These are phyloP conservation scores for Microcebus murinus DNA, from an alignment of 2,113 vertebrate genomes.

Conservation along the genomic window DNA sequence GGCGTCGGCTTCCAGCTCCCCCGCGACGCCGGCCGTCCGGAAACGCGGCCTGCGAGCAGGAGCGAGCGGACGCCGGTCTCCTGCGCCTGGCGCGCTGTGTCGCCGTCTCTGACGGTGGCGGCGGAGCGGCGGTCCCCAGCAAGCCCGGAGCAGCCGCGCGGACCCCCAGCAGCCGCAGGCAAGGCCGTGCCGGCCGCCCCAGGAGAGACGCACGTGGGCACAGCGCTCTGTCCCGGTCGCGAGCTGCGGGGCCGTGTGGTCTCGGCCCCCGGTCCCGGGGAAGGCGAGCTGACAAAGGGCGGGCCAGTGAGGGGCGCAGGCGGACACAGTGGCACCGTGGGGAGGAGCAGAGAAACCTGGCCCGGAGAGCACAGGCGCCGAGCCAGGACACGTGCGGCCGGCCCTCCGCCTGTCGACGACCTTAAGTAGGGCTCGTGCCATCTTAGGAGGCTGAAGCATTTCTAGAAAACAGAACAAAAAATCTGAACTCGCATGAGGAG, in stretches of 20 bases:
- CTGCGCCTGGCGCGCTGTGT: background rate
- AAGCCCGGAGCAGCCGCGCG: background rate
- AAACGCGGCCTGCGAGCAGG: background rate
- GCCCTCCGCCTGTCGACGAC: background rate
- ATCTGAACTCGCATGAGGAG: background rate
- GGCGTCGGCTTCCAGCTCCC: background rate
- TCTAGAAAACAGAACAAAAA: background rate
- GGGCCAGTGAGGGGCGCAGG: too few relatives aligned
- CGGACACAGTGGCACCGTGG: too few relatives aligned
- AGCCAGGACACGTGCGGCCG: background rate
- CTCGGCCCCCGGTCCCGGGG: too few relatives aligned
- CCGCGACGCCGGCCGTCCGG: too few relatives aligned
- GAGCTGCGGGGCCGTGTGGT: too few relatives aligned
- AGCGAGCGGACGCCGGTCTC: background rate
- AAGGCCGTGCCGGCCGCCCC: too few relatives aligned
- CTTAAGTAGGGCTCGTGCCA: background rate
- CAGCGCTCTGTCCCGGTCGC: too few relatives aligned
- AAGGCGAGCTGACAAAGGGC: too few relatives aligned
- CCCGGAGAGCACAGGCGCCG: background rate
- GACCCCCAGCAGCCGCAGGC: too few relatives aligned
- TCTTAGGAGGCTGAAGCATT: background rate
- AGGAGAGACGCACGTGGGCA: too few relatives aligned
- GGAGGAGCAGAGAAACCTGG: background rate
- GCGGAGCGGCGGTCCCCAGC: conserved; percentile 26
- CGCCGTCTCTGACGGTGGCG: background rate